Base-by-base conservation (phyloP, 2,888 invertebrate species). In the Lampropteryx suffumata region DNA sequence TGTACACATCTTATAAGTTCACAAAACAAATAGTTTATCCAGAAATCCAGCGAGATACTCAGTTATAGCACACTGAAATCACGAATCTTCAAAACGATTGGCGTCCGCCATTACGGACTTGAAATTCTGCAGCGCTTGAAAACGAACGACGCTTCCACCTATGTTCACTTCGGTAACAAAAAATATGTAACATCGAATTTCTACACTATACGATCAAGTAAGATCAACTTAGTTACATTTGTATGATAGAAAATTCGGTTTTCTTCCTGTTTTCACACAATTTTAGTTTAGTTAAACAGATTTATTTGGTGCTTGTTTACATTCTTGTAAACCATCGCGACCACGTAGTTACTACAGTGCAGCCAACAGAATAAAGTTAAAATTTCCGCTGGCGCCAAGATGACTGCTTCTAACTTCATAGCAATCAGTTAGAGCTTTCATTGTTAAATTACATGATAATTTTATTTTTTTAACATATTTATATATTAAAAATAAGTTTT, bases 81-180 rank as follows among this genome's bases (percentile, higher is more conserved):
- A 89, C 89, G 81, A 90, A 87, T 87, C 84, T 88, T 81, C 87
- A 87, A 88, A 89, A 86, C 85, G 89, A 89, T 86, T 86, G 79
- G 84, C 86, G 88, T 90, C 90, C 90, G 90, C 90, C 90, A 91
- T 91, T 90, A 88, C 87, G 79, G 85, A 85, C 84, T 84, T 79
- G 79, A 82, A 83, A 82, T 83, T 84, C 83, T 86, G 81, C 78
- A 74, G 79, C 86, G 88, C 83, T 88, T 84, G 82, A 81, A 55
- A 42, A 42, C 42, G 42, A 57, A 55, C 83, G 82, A 84, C 84
- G 90, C 90, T 88, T 87, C 79, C 82, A 80, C 75, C 90, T 91
- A 90, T 82, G 71, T 91, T 91, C 90, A 90, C 87, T 76, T 71
- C 76, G 74, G 86, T 89, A 76, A 77, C 69, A 80, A 76, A 84